These are phyloP conservation scores for Eupithecia inturbata DNA, from an alignment of 2,888 invertebrate genomes.

Conservation along the genomic window DNA sequence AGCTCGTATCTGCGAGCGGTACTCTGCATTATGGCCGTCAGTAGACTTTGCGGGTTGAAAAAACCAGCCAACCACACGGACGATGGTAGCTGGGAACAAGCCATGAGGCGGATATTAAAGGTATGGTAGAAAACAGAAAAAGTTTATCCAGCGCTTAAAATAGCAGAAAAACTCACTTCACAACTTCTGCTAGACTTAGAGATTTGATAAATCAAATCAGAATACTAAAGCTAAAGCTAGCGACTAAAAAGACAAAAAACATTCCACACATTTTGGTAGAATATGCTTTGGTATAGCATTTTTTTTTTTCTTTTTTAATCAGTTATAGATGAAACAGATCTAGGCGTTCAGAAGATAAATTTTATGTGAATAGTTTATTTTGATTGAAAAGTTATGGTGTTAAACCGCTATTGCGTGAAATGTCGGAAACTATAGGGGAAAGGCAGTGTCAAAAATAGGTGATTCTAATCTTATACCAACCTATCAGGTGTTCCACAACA, in stretches of 20 bases:
- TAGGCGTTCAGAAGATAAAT: no score
- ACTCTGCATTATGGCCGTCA: slow-evolving; percentile 99
- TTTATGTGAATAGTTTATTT: background rate
- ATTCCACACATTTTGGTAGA: no score
- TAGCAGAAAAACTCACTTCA: background rate
- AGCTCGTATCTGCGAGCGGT: slow-evolving; percentile 95
- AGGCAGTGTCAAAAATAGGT: background rate
- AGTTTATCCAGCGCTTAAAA: background rate
- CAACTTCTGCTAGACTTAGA: background rate
- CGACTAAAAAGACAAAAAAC: no score
- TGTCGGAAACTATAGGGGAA: no score
- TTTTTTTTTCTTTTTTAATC: no score
- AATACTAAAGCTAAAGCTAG: no score
- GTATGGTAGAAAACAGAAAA: background rate
- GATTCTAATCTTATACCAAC: background rate
- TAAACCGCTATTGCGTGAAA: no score
- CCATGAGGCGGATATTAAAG: background rate
- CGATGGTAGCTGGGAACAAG: slow-evolving; percentile 88
- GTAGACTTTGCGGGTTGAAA: slow-evolving; percentile 97
- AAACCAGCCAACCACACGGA: slow-evolving; percentile 99
- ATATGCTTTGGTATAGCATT: no score
- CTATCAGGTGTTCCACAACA: background rate
- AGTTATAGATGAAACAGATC: background rate
- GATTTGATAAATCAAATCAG: background rate
- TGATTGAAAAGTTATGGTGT: background rate